Evolutionary conservation across 2,797 vertebrate genomes (phyloP).

Genomic region (Hyperoplus lanceolatus): DNA sequence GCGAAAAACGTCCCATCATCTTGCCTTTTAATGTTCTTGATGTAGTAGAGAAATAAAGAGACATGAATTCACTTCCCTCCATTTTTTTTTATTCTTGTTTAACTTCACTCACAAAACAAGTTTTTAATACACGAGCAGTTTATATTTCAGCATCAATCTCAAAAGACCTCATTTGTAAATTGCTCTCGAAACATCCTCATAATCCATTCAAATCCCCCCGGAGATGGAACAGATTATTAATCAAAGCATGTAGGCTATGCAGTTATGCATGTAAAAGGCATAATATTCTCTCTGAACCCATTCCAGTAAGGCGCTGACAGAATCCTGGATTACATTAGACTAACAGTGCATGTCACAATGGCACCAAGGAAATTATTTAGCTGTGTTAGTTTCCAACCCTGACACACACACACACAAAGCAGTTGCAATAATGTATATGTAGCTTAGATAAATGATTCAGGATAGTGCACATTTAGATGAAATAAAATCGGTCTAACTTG

Average conservation of each 20-base stretch:
- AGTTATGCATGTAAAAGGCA: constrained; percentile 40
- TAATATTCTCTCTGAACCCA: constrained; percentile 17
- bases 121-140: constrained; percentile 51
- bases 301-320: constrained; percentile 65
- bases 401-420: constrained; percentile 27
- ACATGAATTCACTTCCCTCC: constrained; percentile 6
- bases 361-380: constrained; percentile 16
- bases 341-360: constrained; percentile 49
- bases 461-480: constrained; percentile 37
- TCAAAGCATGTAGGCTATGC: constrained; percentile 54
- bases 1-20: constrained; percentile 63
- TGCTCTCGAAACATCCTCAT: constrained; percentile 9
- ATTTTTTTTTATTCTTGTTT: constrained; percentile 59
- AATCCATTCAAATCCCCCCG: constrained; percentile 20
- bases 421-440: constrained; percentile 35
- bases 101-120: constrained; percentile 55
- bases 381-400: constrained; percentile 44
- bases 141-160: constrained; percentile 48
- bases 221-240: constrained; percentile 46
- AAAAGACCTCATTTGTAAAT: constrained; percentile 16
- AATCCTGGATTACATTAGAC: constrained; percentile 40
- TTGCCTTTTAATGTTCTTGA: constrained; percentile 3
- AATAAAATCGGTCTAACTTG: neutral
- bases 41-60: constrained; percentile 16
- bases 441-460: constrained; percentile 46